Evolutionary conservation across 2,797 vertebrate species (phyloP), one percentile per base, ranked within the genome.

Genomic region (Cryptoblepharus egeriae): DNA sequence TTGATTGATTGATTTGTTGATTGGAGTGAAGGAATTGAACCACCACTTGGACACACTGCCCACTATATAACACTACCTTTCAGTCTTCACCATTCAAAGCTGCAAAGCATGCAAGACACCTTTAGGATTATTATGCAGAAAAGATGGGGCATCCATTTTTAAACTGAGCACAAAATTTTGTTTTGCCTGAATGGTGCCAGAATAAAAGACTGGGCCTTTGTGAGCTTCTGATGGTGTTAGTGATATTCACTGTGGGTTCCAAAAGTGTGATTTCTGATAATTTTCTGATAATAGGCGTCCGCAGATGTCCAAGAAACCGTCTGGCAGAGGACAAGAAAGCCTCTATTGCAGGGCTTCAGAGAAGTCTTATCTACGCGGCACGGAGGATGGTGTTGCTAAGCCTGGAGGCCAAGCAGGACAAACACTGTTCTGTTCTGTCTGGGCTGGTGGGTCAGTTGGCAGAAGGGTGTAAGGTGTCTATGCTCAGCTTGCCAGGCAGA

Each of bases 401-500:
- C 55, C 45, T 65, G 24, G 7, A 49, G 9, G 24, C 42, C 42
- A 4, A 57, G 20, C 15, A 12, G 58, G 35, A 67, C 45, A 60
- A 78, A 58, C 11, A n/a, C 6, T 35, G 10, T 61, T 49, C 69
- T 74, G 52, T 74, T 73, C 49, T 26, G 24, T 18, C 45, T n/a
- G 12, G 49, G 61, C 30, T 42, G 58, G 4, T 0, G 63, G 78
- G 74, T 72, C 73, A 1, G 74, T 69, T 75, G 1, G 55, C 55
- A 1, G 6, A 72, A 37, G 67, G 77, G 75, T 87, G 70, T 76
- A 18, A 24, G 52, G 82, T 93, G 61, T 74, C 82, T 35, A 10
- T 83, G 82, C 76, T 73, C 52, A 3, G 28, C 90, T 82, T 74
- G 61, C 83, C 79, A 70, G 86, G 82, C 0, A 1, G 64, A 86